These are phyloP conservation scores for Liposcelis brunnea DNA, from an alignment of 2,888 invertebrate genomes.

Conservation along the genomic window DNA sequence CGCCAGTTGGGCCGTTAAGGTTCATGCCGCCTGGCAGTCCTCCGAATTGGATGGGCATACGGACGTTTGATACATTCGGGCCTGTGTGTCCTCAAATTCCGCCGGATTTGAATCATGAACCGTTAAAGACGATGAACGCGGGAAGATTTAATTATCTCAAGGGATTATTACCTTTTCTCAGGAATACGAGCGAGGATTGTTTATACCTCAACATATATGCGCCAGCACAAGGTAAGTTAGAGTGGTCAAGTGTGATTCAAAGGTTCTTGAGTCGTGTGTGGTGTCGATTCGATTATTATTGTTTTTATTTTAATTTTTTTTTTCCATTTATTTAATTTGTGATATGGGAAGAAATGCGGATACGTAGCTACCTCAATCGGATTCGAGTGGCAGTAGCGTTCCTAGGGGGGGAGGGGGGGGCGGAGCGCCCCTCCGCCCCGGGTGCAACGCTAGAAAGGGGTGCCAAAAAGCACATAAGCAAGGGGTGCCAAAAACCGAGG, in stretches of 20 bases:
- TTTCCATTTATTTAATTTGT: too few relatives aligned
- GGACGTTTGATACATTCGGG: conserved; percentile 44
- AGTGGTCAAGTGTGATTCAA: background rate
- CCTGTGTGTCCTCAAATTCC: conserved; percentile 84
- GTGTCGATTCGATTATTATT: too few relatives aligned
- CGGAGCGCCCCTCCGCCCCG: too few relatives aligned
- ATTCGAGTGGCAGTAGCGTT: too few relatives aligned
- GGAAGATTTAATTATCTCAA: conserved; percentile 23
- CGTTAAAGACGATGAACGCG: conserved; percentile 22
- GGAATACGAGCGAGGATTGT: conserved; percentile 40
- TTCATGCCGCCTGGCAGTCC: conserved; percentile 80
- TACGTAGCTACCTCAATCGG: too few relatives aligned
- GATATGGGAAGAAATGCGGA: too few relatives aligned
- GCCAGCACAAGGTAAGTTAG: conserved; percentile 30
- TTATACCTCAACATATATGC: conserved; percentile 40
- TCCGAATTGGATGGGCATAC: conserved; percentile 48
- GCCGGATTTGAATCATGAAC: conserved; percentile 69
- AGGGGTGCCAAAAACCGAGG: too few relatives aligned
- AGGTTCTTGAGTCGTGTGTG: too few relatives aligned
- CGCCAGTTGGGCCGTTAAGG: conserved; percentile 52
- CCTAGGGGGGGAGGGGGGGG: too few relatives aligned
- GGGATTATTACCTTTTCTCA: conserved; percentile 28
- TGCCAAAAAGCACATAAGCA: too few relatives aligned
- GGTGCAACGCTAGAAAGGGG: too few relatives aligned
- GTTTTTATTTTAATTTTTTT: too few relatives aligned